phyloP scores from a whole-genome alignment of 2,888 invertebrate genomes.

The Drosophila limbata region DNA sequence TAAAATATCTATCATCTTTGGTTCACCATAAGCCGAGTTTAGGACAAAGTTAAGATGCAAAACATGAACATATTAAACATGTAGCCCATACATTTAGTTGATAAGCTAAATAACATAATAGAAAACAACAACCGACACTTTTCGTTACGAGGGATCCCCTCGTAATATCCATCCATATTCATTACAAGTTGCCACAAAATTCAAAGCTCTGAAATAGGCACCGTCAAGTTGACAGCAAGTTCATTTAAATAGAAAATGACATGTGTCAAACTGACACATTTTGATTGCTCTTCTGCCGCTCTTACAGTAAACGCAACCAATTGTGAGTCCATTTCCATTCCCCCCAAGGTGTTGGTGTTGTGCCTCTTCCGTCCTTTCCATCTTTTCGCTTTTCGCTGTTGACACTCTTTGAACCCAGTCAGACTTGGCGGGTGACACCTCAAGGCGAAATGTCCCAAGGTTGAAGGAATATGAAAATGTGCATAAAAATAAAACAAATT shows the following conservation, averaged over 20 bases:
- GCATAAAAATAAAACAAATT: slow-evolving; percentile 62
- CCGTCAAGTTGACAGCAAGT: slow-evolving; percentile 65
- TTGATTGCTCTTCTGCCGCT: slow-evolving; percentile 61
- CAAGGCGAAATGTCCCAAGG: slow-evolving; percentile 64
- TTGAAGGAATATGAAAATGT: slow-evolving; percentile 30
- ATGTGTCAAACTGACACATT: slow-evolving; percentile 77
- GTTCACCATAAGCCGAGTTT: background rate
- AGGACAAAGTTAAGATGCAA: background rate
- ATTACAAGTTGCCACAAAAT: slow-evolving; percentile 42
- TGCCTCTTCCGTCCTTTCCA: slow-evolving; percentile 17
- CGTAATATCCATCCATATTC: slow-evolving; percentile 53
- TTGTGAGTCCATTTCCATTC: slow-evolving; percentile 9
- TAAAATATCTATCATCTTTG: background rate
- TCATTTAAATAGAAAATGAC: slow-evolving; percentile 78
- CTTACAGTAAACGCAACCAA: slow-evolving; percentile 41
- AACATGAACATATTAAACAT: background rate
- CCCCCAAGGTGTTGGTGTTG: background rate
- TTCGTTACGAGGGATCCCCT: background rate
- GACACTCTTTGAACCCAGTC: slow-evolving; percentile 57
- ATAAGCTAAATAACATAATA: background rate
- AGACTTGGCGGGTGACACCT: slow-evolving; percentile 65
- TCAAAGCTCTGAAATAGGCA: slow-evolving; percentile 59
- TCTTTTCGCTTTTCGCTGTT: slow-evolving; percentile 31
- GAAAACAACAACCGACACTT: slow-evolving; percentile 29
- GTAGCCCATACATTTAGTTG: background rate